phyloP scores from a whole-genome alignment of 2,113 vertebrate genomes.

The Phaetusa simplex region DNA sequence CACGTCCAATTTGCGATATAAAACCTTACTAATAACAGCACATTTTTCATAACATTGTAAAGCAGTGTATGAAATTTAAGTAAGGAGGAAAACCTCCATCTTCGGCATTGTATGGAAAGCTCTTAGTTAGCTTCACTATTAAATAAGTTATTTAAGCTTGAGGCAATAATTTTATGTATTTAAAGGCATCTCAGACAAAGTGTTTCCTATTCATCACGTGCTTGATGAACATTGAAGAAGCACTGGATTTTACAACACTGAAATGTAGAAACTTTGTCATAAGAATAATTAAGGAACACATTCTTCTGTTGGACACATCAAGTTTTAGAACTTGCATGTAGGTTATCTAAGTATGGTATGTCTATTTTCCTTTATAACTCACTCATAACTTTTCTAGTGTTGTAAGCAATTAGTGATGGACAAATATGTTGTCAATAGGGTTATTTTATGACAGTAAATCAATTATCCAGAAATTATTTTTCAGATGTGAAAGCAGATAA shows the following conservation, averaged over 20 bases:
- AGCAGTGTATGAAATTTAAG: background rate
- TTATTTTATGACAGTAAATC: constrained; percentile 15
- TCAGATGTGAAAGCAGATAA: constrained; percentile 32
- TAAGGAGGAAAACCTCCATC: background rate
- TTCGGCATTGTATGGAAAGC: background rate
- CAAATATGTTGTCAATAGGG: background rate
- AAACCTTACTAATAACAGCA: background rate
- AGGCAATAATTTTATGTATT: background rate
- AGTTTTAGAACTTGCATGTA: background rate
- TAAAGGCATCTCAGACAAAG: background rate
- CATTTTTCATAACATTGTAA: background rate
- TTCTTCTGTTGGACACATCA: background rate
- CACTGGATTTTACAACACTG: background rate
- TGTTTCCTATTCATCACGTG: background rate
- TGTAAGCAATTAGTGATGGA: constrained; percentile 19
- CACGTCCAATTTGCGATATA: too few relatives aligned
- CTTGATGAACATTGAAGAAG: background rate
- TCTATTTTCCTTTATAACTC: background rate
- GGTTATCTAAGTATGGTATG: background rate
- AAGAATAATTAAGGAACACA: background rate
- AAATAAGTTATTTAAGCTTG: background rate
- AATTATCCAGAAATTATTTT: constrained; percentile 45
- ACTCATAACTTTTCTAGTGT: background rate
- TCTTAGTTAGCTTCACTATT: background rate
- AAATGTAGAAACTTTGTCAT: background rate